Conservation (phyloP, 1,140 invertebrate species). For the Drosophila mojavensis region DNA sequence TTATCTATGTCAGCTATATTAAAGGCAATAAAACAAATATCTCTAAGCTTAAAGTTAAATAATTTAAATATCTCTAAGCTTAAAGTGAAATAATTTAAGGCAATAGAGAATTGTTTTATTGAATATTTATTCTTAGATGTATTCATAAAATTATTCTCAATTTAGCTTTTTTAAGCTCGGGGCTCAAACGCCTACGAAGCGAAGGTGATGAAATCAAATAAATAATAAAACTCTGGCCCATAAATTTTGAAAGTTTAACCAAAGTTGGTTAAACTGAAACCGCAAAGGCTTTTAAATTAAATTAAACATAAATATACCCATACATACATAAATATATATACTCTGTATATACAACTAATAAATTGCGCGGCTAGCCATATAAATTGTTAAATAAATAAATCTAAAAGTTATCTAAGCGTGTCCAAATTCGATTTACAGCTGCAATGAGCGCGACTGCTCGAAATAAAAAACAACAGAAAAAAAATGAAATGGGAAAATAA, state of each 20-base stretch:
- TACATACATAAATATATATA: neutral
- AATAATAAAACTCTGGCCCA: neutral
- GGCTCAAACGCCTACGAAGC: no score
- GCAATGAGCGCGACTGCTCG: conserved; percentile 42
- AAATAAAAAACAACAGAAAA: conserved; percentile 10
- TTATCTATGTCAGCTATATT: no score
- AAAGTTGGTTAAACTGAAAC: neutral
- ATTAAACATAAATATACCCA: conserved; percentile 16
- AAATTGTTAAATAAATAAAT: conserved; percentile 74
- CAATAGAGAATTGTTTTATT: no score
- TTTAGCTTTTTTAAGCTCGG: no score
- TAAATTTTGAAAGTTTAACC: neutral
- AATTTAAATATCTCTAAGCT: no score
- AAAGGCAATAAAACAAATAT: no score
- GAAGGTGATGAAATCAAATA: neutral
- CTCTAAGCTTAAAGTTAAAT: no score
- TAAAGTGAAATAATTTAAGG: no score
- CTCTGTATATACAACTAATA: conserved; percentile 36
- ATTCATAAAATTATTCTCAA: no score
- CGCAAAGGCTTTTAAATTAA: conserved; percentile 19
- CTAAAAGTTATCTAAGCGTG: conserved; percentile 73
- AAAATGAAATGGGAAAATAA: neutral
- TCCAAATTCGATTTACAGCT: conserved; percentile 71
- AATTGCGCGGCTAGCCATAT: conserved; percentile 51
- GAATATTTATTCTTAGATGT: no score